These are phyloP conservation scores for Latheticus oryzae DNA, from an alignment of 2,888 invertebrate species.

Conservation along the genomic window DNA sequence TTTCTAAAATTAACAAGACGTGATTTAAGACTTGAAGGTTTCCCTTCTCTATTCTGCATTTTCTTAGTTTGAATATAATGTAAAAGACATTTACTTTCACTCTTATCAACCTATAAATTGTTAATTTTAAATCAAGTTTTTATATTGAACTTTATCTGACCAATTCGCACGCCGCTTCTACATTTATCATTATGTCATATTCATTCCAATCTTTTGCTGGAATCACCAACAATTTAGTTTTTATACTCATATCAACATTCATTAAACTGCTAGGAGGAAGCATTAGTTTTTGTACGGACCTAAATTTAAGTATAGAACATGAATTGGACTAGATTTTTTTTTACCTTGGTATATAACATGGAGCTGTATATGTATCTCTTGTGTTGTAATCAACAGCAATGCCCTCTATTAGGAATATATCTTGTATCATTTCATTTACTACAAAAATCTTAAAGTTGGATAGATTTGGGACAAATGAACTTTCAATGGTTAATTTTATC, in stretches of 20 bases:
- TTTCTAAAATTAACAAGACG: too few relatives aligned
- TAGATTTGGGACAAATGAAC: constrained; percentile 69
- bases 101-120: background rate
- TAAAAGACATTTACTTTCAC: constrained; percentile 5
- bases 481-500: constrained; percentile 66
- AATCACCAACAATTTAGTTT: constrained; percentile 21
- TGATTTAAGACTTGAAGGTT: too few relatives aligned
- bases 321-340: background rate
- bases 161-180: constrained; percentile 4
- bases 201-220: constrained; percentile 22
- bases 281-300: constrained; percentile 18
- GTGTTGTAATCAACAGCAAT: constrained; percentile 69
- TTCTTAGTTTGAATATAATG: too few relatives aligned
- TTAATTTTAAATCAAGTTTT: background rate
- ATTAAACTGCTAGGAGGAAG: constrained; percentile 8
- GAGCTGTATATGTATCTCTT: constrained; percentile 69
- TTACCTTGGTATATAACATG: constrained; percentile 71
- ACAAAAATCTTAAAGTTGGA: constrained; percentile 68
- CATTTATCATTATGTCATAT: constrained; percentile 12
- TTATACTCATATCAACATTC: background rate
- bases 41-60: too few relatives aligned
- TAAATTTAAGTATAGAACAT: constrained; percentile 3
- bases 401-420: constrained; percentile 71
- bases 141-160: background rate
- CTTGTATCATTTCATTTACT: constrained; percentile 70